These are phyloP conservation scores for Mirza zaza DNA, from an alignment of 2,113 vertebrate species.

Conservation along the genomic window DNA sequence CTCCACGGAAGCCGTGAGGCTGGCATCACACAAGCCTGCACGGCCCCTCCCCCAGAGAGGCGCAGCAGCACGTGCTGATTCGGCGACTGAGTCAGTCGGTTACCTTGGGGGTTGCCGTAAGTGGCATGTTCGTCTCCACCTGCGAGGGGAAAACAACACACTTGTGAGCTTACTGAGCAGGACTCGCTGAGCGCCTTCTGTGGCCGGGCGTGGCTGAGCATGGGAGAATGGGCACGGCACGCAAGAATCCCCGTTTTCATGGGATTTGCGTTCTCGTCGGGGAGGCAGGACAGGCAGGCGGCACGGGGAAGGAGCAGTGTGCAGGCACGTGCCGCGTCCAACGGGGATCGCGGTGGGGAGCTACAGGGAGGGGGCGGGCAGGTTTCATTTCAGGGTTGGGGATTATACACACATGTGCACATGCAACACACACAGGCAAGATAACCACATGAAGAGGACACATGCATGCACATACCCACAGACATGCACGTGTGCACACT, in stretches of 20 bases:
- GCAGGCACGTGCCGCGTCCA: rapidly evolving
- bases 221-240: background rate
- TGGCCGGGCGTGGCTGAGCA: rapidly evolving
- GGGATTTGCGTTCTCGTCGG: rapidly evolving
- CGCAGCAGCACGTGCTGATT: rapidly evolving
- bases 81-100: too few relatives aligned
- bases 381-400: too few relatives aligned
- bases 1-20: rapidly evolving
- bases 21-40: background rate
- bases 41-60: rapidly evolving
- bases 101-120: background rate
- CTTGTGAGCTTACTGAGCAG: rapidly evolving
- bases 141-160: background rate
- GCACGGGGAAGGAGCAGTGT: rapidly evolving
- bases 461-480: background rate
- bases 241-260: rapidly evolving
- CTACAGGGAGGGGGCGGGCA: rapidly evolving
- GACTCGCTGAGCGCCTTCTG: rapidly evolving
- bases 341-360: rapidly evolving
- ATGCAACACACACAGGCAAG: background rate
- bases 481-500: background rate
- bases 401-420: rapidly evolving
- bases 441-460: background rate
- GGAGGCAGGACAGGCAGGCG: background rate
- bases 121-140: background rate